Conservation (phyloP, 2,797 vertebrate species). For the Halcyon badia region DNA sequence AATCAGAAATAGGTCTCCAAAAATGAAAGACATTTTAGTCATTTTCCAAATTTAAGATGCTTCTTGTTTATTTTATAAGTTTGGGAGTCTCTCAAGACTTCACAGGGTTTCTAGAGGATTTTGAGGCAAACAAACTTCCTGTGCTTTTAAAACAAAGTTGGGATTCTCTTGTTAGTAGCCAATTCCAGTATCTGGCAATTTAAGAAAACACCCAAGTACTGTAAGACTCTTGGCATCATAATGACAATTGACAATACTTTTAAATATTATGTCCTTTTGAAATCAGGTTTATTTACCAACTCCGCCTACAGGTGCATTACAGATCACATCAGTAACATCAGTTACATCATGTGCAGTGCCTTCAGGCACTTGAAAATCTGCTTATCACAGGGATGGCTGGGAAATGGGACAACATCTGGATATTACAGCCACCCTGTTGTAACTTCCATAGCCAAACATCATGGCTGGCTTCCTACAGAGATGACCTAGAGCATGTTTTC, state of each 20-base stretch:
- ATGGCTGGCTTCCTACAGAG: not conserved
- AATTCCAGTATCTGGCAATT: not conserved
- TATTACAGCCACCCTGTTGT: not conserved
- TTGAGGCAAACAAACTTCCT: not conserved
- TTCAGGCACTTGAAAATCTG: not conserved
- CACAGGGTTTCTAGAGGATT: not conserved
- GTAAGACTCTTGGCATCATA: not conserved
- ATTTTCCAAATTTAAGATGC: not conserved
- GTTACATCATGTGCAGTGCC: not conserved
- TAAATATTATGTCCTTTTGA: not conserved
- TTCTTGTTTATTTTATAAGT: not conserved
- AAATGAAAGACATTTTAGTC: not conserved
- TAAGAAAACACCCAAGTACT: not conserved
- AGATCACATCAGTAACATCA: not conserved
- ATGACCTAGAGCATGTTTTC: rapidly evolving
- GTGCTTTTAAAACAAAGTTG: not conserved
- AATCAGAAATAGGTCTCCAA: not conserved
- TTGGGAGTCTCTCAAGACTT: not conserved
- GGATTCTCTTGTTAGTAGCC: not conserved
- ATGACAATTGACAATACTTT: not conserved
- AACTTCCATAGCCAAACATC: not conserved
- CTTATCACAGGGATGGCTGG: not conserved
- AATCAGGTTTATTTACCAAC: not conserved
- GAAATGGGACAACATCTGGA: not conserved
- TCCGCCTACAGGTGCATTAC: not conserved